A percentile compares a stretch with the other conserved stretches of the same genome.
These are phyloP conservation scores for Brachyopa scutellaris DNA, from an alignment of 2,888 invertebrate genomes.

Conservation along the genomic window DNA sequence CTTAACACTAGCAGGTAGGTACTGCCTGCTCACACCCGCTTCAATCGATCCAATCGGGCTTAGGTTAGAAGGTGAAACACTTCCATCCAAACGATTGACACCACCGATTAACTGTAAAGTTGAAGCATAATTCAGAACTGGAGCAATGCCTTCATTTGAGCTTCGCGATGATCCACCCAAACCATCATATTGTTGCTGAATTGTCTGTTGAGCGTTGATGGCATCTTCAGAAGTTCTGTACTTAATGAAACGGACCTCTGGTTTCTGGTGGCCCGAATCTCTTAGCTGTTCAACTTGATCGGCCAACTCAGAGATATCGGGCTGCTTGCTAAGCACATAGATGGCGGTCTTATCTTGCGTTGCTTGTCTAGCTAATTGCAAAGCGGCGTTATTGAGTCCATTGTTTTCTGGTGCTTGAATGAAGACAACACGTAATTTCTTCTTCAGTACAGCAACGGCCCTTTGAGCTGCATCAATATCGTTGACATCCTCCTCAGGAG, in stretches of 20 bases:
- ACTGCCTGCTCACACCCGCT: not conserved
- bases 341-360: slow-evolving; percentile 72
- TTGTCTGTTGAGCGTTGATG: slow-evolving; percentile 77
- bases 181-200: slow-evolving; percentile 77
- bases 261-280: slow-evolving; percentile 75
- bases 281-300: slow-evolving; percentile 74
- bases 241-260: slow-evolving; percentile 80
- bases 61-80: not conserved
- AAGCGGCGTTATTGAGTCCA: slow-evolving; percentile 68
- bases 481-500: slow-evolving; percentile 73
- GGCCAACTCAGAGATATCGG: slow-evolving; percentile 76
- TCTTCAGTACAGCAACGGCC: slow-evolving; percentile 33
- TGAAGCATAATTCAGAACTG: slow-evolving; percentile 69
- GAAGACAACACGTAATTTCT: slow-evolving; percentile 74
- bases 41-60: not conserved
- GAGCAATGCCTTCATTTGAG: slow-evolving; percentile 77
- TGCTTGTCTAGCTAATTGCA: slow-evolving; percentile 73
- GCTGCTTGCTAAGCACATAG: slow-evolving; percentile 77
- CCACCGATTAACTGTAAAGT: not conserved
- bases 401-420: slow-evolving; percentile 75
- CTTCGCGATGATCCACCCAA: slow-evolving; percentile 76
- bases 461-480: slow-evolving; percentile 36
- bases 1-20: slow-evolving; percentile 6
- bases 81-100: not conserved
- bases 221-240: slow-evolving; percentile 79